These are phyloP conservation scores for Garra rufa DNA, from an alignment of 2,113 vertebrate genomes.

Conservation along the genomic window DNA sequence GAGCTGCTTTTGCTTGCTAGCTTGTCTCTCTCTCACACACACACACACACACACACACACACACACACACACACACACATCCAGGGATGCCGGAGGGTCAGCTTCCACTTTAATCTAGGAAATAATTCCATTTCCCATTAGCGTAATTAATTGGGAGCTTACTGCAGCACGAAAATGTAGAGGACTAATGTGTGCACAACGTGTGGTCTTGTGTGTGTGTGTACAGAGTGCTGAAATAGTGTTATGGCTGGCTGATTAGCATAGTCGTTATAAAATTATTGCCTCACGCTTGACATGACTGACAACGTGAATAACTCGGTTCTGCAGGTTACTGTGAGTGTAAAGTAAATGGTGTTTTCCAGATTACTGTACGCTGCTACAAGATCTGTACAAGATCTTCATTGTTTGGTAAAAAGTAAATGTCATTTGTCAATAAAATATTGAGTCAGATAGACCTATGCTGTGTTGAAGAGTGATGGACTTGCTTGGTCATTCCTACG, in stretches of 20 bases:
- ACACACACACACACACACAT: slow-evolving; percentile 33
- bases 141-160: slow-evolving; percentile 68
- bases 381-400: slow-evolving; percentile 2
- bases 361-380: not conserved
- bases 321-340: slow-evolving; percentile 1
- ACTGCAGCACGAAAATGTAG: slow-evolving; percentile 39
- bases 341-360: not conserved
- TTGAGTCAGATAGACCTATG: not conserved
- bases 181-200: slow-evolving; percentile 30
- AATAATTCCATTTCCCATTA: slow-evolving; percentile 75
- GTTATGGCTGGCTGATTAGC: slow-evolving; percentile 37
- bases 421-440: not conserved
- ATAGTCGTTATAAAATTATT: slow-evolving; percentile 35
- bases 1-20: slow-evolving; percentile 6
- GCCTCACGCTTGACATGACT: slow-evolving; percentile 12
- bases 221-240: not conserved
- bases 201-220: slow-evolving; percentile 22
- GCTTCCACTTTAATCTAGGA: slow-evolving; percentile 73
- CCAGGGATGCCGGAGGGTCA: slow-evolving; percentile 62
- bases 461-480: not conserved
- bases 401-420: slow-evolving; percentile 5
- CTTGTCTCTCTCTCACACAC: slow-evolving; percentile 19
- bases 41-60: slow-evolving; percentile 34
- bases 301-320: slow-evolving; percentile 6
- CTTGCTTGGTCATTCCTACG: not conserved